Conservation (phyloP, 2,888 invertebrate species). For the Brachylomia viminalis region DNA sequence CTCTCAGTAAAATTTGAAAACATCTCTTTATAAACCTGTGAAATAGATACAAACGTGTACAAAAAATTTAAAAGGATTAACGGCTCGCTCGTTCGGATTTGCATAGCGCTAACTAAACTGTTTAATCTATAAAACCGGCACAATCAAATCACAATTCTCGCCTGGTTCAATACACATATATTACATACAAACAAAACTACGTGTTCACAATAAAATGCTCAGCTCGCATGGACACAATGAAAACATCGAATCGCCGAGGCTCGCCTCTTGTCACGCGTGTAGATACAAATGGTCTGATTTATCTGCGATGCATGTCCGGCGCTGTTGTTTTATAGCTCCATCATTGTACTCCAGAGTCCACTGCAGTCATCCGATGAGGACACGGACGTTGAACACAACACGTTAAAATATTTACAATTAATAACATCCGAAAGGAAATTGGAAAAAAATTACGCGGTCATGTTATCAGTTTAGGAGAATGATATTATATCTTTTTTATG, state of each 20-base stretch:
- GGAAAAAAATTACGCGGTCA: slow-evolving; percentile 22
- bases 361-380: slow-evolving; percentile 71
- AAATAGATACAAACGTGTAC: slow-evolving; percentile 24
- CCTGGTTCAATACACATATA: slow-evolving; percentile 51
- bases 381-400: slow-evolving; percentile 58
- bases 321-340: slow-evolving; percentile 81
- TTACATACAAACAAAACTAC: slow-evolving; percentile 60
- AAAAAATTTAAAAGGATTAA: slow-evolving; percentile 39
- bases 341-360: slow-evolving; percentile 77
- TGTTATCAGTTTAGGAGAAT: slow-evolving; percentile 3
- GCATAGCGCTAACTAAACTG: slow-evolving; percentile 56
- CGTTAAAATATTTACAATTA: slow-evolving; percentile 58
- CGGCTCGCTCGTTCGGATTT: slow-evolving; percentile 39
- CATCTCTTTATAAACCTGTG: slow-evolving; percentile 9
- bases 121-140: slow-evolving; percentile 59
- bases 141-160: slow-evolving; percentile 56
- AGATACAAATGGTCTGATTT: slow-evolving; percentile 82
- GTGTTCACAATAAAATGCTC: slow-evolving; percentile 65
- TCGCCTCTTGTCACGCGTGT: slow-evolving; percentile 75
- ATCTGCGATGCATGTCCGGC: slow-evolving; percentile 78
- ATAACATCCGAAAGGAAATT: slow-evolving; percentile 36
- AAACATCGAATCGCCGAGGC: slow-evolving; percentile 75
- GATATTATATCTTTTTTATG: slow-evolving; percentile 12
- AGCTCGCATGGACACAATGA: slow-evolving; percentile 70
- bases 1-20: neutral